A percentile compares a stretch with the other conserved stretches of the same genome.
phyloP scores from a whole-genome alignment of 2,797 vertebrate species.

The Nasua narica region DNA sequence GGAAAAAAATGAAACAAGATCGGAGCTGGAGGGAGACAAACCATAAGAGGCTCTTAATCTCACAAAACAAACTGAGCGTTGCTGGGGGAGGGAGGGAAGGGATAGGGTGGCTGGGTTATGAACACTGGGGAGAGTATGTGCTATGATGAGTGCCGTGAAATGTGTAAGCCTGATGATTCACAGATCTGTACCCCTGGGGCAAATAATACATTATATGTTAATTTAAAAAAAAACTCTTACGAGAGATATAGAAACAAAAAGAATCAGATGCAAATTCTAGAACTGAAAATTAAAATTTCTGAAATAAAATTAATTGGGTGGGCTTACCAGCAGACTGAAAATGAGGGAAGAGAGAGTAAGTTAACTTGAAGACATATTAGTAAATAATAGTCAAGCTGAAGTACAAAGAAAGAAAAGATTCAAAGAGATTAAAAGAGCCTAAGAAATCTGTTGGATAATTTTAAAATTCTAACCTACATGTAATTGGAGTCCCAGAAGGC shows the following conservation, averaged over 20 bases:
- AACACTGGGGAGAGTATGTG: too few species aligned
- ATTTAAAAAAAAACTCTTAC: too few species aligned
- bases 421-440: neutral
- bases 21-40: too few species aligned
- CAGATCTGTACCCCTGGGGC: too few species aligned
- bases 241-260: neutral
- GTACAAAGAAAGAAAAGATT: neutral
- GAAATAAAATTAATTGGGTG: neutral
- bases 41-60: too few species aligned
- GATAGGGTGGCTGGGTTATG: too few species aligned
- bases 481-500: neutral
- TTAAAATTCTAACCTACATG: neutral
- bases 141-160: too few species aligned
- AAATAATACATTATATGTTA: too few species aligned
- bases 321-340: neutral
- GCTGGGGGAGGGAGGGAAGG: too few species aligned
- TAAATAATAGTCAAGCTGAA: neutral
- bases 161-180: too few species aligned
- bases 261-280: neutral
- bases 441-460: neutral
- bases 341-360: neutral
- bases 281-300: constrained; percentile 20
- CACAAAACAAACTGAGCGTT: too few species aligned
- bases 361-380: neutral
- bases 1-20: too few species aligned